Base-by-base conservation (phyloP, 2,113 vertebrate genomes). In the Laticauda colubrina region DNA sequence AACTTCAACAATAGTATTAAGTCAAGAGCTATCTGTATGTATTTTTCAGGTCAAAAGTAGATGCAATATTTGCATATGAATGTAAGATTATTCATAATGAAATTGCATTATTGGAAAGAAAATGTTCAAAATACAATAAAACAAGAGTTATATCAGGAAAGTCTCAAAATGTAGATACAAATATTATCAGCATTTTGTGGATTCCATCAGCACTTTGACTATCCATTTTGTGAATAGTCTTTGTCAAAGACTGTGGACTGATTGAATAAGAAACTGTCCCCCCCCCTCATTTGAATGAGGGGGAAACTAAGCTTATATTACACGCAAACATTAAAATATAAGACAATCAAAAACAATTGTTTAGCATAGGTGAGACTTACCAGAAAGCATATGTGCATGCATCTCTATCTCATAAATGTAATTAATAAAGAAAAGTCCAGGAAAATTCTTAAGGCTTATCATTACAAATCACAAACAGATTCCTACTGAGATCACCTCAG, bases 121-220 rank as follows among this genome's bases (percentile, higher is more conserved):
- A 55, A 92, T 94, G 26, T 61, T 48, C 3, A 0, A 91, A 95
- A 91, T 94, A 89, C 54, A 93, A 89, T 91, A 90, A 92, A 92
- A 88, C 85, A 39, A 48, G 18, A 94, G 93, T 95, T 94, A 93
- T 59, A 15, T 4, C 93, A 93, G n/a, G 91, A 97, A 97, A 88
- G 90, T 94, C 89, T 89, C 10, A 69, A 87, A 20, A 93, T 95
- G 69, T 90, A 93, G 96, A 95, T 96, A 94, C 95, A 97, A 97
- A 96, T 95, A 96, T 94, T 95, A 96, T 95, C 94, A 94, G 95
- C 90, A 93, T 59, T 95, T 95, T 95, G 89, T 54, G 48, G 57
- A 91, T 92, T 91, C 26, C 26, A 64, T 29, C 10, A 64, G 59
- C 59, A 64, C 59, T 64, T 64, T 64, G 59, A 64, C 1, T 29